Conservation (phyloP, 2,113 vertebrate species). For the Erpornis zantholeuca region DNA sequence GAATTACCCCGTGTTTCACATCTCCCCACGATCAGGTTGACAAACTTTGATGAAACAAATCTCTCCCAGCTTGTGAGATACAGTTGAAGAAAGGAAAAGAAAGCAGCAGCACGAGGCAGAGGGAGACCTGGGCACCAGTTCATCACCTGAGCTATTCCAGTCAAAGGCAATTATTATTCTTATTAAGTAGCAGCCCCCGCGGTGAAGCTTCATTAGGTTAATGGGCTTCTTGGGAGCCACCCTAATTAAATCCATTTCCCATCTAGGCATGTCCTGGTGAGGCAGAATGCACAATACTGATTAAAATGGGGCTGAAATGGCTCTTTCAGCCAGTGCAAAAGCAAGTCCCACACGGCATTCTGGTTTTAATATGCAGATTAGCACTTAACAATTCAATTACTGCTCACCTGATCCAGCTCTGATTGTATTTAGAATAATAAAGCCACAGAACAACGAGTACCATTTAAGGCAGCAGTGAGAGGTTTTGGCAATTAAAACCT, state of each 20-base stretch:
- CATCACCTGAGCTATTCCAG: conserved; percentile 69
- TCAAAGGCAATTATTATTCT: conserved; percentile 69
- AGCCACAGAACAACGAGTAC: neutral
- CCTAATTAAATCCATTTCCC: conserved; percentile 67
- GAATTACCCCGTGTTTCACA: neutral
- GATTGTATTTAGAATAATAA: neutral
- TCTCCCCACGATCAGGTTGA: neutral
- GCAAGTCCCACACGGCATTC: neutral
- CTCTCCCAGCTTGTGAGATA: neutral
- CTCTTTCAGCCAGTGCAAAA: conserved; percentile 21
- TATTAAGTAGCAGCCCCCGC: conserved; percentile 67
- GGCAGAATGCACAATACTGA: neutral
- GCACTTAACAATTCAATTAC: conserved; percentile 6
- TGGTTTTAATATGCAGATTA: conserved; percentile 34
- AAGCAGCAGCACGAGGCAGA: conserved; percentile 35
- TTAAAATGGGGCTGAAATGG: neutral
- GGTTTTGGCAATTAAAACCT: conserved; percentile 7
- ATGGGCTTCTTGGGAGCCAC: conserved; percentile 72
- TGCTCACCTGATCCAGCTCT: neutral
- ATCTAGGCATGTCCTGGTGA: neutral
- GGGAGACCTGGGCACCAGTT: neutral
- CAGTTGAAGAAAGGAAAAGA: neutral
- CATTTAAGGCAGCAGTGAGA: neutral
- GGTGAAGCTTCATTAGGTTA: conserved; percentile 71
- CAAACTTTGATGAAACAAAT: neutral